These are phyloP conservation scores for Reinhardtius hippoglossoides DNA, from an alignment of 2,113 vertebrate genomes.

Conservation along the genomic window DNA sequence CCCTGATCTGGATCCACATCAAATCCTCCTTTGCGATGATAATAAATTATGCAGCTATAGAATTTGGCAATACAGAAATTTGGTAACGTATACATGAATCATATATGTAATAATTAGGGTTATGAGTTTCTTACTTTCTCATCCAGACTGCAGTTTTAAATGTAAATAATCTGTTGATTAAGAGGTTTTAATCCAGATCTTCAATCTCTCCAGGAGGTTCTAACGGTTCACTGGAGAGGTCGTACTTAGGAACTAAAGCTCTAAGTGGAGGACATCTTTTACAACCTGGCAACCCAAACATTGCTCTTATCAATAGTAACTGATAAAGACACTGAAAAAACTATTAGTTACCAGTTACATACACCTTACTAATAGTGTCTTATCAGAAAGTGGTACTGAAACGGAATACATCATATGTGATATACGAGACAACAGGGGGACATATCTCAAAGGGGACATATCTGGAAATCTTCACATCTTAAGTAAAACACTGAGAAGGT, in stretches of 20 bases:
- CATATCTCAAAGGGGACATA: not conserved
- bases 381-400: not conserved
- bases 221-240: not conserved
- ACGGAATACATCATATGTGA: not conserved
- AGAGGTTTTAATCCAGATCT: not conserved
- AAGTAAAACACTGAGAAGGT: constrained; percentile 28
- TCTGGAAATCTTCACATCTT: constrained; percentile 31
- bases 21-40: no score
- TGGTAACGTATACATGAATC: not conserved
- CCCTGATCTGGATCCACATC: no score
- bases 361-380: not conserved
- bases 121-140: not conserved
- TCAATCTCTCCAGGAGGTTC: not conserved
- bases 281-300: constrained; percentile 9
- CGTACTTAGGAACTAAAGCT: not conserved
- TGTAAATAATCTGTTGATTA: not conserved
- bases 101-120: not conserved
- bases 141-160: not conserved
- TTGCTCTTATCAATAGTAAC: not conserved
- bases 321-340: constrained; percentile 1
- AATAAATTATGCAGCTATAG: not conserved
- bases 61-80: not conserved
- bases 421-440: not conserved
- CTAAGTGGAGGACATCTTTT: not conserved
- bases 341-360: not conserved